A percentile compares a stretch with the other conserved stretches of the same genome.
phyloP scores from a whole-genome alignment of 2,113 vertebrate genomes.

The Paraplagusia blochii region DNA sequence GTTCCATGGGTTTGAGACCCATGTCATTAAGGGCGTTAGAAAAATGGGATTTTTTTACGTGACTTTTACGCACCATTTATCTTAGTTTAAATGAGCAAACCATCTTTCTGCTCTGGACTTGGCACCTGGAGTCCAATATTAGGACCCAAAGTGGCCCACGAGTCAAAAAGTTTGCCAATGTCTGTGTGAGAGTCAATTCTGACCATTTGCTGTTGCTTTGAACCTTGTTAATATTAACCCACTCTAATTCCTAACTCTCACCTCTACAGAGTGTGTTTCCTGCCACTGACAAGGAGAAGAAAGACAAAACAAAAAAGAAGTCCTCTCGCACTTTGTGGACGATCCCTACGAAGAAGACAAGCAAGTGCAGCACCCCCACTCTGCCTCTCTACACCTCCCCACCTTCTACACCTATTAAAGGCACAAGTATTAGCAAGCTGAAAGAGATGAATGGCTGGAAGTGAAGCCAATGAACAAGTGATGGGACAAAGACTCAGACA shows the following conservation, averaged over 20 bases:
- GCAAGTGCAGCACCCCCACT: constrained; percentile 57
- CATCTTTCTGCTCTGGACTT: no score
- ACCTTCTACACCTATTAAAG: constrained; percentile 65
- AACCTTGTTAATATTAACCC: not conserved
- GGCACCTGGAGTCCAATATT: no score
- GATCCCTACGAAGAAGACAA: constrained; percentile 50
- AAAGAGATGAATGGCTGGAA: constrained; percentile 75
- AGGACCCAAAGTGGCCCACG: no score
- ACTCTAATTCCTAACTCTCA: not conserved
- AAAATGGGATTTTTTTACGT: no score
- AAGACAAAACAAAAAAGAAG: constrained; percentile 58
- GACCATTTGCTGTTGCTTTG: no score
- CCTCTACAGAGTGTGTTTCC: constrained; percentile 64
- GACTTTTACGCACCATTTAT: no score
- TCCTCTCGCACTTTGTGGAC: constrained; percentile 62
- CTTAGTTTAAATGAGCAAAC: no score
- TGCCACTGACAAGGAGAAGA: constrained; percentile 52
- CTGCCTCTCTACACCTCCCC: constrained; percentile 64
- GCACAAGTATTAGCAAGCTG: constrained; percentile 59
- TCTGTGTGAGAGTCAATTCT: no score
- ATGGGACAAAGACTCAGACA: no score
- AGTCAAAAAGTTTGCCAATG: no score
- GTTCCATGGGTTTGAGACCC: no score
- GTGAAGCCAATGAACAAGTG: constrained; percentile 24
- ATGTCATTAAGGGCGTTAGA: no score